Evolutionary conservation across 2,888 invertebrate genomes (phyloP), one percentile per base, ranked within the genome.

Genomic region (Amblyjoppa fuscipennis): DNA sequence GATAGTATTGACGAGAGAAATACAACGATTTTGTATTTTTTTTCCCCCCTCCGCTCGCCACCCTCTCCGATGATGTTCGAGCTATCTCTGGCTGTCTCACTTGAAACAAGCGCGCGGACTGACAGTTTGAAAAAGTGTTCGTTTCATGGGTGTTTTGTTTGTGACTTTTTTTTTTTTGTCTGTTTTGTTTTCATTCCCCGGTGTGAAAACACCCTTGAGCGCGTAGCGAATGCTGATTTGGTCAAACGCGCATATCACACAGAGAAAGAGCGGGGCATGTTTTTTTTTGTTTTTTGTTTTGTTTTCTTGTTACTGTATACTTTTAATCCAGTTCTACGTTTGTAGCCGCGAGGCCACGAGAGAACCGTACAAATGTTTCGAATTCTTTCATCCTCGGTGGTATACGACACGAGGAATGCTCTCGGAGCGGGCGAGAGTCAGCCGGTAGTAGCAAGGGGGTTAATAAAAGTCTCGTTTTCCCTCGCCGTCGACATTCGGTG

Each of bases 381-480:
- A 79, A 85, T 87, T 87, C 85, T 83, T 87, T 70, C 73, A 76
- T 34, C 75, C 76, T 51, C 41, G 25, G 25, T 56, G 61, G 28
- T 51, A 75, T 64, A 69, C 83, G 80, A 80, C 76, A 45, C 64
- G 73, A 59, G 83, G 83, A 83, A 85, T 85, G 69, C 76, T 66
- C 41, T 16, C 69, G 28, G 7, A 28, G 41, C 61, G n/a, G n/a
- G 49, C 34, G 20, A 59, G 56, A 45, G 25, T 45, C 38, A 70
- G 71, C 66, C 70, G 49, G 38, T 61, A 45, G 66, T 51, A 61
- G 41, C 66, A 56, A 61, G 53, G 59, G 71, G 68, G 83, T 85
- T 85, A 81, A 88, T 88, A 81, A 88, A 88, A 86, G 85, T 87
- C 80, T 68, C 85, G 68, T 83, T 81, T 75, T 49, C 69, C 59